Evolutionary conservation across 2,797 vertebrate genomes (phyloP).

Genomic region (Chaunax sp.): DNA sequence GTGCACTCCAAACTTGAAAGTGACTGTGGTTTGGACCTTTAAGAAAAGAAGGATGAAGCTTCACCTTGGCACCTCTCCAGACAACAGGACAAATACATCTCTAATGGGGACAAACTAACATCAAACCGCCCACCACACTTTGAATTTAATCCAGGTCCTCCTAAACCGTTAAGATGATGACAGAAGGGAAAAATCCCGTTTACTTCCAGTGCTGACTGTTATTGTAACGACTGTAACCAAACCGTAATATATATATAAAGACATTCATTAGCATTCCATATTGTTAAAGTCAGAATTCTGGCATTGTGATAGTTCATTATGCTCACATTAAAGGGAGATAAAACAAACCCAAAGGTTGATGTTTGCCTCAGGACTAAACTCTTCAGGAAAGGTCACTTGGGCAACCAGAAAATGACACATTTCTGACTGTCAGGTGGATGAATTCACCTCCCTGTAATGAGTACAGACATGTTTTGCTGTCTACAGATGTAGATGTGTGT

Average conservation of each 20-base stretch:
- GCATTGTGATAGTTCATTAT: background rate
- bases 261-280: background rate
- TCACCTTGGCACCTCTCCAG: conserved; percentile 48
- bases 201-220: conserved; percentile 23
- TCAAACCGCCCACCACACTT: conserved; percentile 60
- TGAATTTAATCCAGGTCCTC: conserved; percentile 51
- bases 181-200: conserved; percentile 38
- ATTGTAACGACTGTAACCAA: conserved; percentile 2
- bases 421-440: conserved; percentile 32
- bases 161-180: conserved; percentile 46
- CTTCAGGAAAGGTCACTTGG: conserved; percentile 20
- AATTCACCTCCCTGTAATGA: background rate
- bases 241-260: background rate
- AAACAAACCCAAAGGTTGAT: conserved; percentile 3
- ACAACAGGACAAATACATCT: conserved; percentile 62
- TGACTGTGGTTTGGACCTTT: conserved; percentile 44
- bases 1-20: conserved; percentile 10
- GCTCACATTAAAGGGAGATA: conserved; percentile 1
- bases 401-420: conserved; percentile 48
- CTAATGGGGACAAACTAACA: conserved; percentile 71
- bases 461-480: background rate
- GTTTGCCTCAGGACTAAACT: conserved; percentile 1
- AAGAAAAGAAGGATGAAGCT: conserved; percentile 47
- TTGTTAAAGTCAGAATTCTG: conserved; percentile 3
- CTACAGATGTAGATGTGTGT: background rate